Evolutionary conservation across 2,113 vertebrate species (phyloP).

Genomic region (Grallaria varia): DNA sequence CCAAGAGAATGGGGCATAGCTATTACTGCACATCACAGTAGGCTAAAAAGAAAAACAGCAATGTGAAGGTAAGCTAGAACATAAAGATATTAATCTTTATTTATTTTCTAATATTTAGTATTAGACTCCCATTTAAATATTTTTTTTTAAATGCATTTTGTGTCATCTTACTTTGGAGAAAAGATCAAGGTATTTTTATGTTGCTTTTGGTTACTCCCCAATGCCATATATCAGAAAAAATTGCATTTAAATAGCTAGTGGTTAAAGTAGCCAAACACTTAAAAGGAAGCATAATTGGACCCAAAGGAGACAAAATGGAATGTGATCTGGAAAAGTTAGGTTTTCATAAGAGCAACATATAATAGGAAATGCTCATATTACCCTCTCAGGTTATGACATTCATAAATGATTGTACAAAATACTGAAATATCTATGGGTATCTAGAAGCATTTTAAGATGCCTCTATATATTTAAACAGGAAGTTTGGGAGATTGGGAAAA

Average conservation of each 20-base stretch:
- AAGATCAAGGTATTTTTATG: neutral
- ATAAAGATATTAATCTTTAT: neutral
- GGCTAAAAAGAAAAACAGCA: neutral
- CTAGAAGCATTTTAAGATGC: neutral
- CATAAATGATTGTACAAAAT: neutral
- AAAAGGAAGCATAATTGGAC: neutral
- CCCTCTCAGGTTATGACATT: neutral
- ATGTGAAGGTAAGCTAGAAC: neutral
- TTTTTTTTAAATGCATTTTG: neutral
- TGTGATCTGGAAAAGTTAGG: neutral
- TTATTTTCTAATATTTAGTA: neutral
- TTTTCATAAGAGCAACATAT: neutral
- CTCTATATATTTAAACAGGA: neutral
- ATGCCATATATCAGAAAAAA: neutral
- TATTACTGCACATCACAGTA: neutral
- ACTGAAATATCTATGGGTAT: neutral
- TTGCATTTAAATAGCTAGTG: neutral
- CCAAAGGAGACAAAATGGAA: neutral
- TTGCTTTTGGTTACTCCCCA: neutral
- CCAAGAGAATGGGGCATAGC: neutral
- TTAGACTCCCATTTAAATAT: neutral
- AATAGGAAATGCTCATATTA: neutral
- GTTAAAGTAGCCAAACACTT: neutral
- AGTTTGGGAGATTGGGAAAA: neutral
- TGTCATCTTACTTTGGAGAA: neutral